A percentile compares a stretch with the other conserved stretches of the same genome.
phyloP scores from a whole-genome alignment of 1,140 invertebrate genomes.

The Helicoverpa armigera region DNA sequence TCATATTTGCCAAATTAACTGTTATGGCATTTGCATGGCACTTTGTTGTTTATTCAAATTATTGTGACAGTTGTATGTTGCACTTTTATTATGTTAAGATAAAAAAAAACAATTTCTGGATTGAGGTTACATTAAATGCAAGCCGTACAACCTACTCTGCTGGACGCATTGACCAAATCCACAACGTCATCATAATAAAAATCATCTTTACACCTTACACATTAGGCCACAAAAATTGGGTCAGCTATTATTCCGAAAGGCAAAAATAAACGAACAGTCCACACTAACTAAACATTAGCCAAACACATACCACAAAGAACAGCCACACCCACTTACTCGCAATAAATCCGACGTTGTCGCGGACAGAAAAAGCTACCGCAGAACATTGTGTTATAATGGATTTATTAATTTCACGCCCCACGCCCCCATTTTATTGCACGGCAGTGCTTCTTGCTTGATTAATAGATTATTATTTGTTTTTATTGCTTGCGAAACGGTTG shows the following conservation, averaged over 20 bases:
- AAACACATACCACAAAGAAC: constrained; percentile 50
- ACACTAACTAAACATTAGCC: background rate
- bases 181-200: background rate
- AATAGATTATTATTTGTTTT: constrained; percentile 51
- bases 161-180: background rate
- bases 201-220: background rate
- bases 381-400: constrained; percentile 74
- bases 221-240: too few species aligned
- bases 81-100: too few species aligned
- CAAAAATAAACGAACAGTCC: background rate
- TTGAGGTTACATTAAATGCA: too few species aligned
- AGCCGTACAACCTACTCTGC: too few species aligned
- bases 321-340: constrained; percentile 61
- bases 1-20: too few species aligned
- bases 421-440: constrained; percentile 53
- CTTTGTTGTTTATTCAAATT: too few species aligned
- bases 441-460: constrained; percentile 49
- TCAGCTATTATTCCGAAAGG: background rate
- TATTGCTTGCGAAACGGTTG: constrained; percentile 22
- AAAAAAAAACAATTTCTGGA: too few species aligned
- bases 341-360: constrained; percentile 73
- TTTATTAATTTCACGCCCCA: constrained; percentile 74
- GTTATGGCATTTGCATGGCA: too few species aligned
- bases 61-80: too few species aligned
- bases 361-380: constrained; percentile 70